Base-by-base conservation (phyloP, 2,888 invertebrate genomes). In the Globia sparganii region DNA sequence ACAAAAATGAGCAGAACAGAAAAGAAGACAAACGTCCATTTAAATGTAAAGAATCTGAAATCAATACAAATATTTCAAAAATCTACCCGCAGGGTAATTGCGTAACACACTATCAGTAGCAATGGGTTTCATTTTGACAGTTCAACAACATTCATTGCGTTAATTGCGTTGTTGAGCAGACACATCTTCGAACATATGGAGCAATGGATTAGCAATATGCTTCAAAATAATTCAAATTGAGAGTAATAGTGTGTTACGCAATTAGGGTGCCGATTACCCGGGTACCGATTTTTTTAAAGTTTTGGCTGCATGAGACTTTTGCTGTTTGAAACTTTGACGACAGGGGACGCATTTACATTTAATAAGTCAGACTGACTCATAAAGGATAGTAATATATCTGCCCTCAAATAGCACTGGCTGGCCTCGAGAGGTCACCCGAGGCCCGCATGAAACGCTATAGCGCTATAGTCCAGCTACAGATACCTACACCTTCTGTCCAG, bases 1-100 rank as follows among this genome's bases (percentile, higher is more conserved):
- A 49, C 31, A 72, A 80, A 80, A 34, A 78, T 80, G 73, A 74
- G 11, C 78, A 78, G 74, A 80, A 64, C 64, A 80, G 58, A 43
- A 73, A 21, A 72, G 67, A 58, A 72, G 68, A 75, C 18, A 31
- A 74, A 43, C 68, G 49, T 8, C 25, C 58, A 65, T 62, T 79
- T 56, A 79, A 31, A 40, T 65, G 74, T 28, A 80, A 65, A 9
- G 64, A 34, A 80, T 72, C 74, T 78, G 75, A 67, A 81, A 81
- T 56, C n/a, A 62, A 75, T 64, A 72, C 34, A 80, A 18, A 58
- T 40, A 34, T 56, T 65, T 71, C 61, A 78, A 56, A 46, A 56
- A 56, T 49, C 25, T n/a, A n/a, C n/a, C n/a, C n/a, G n/a, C n/a
- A n/a, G n/a, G n/a, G n/a, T n/a, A n/a, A n/a, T n/a, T n/a, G n/a